These are phyloP conservation scores for Galeruca laticollis DNA, from an alignment of 2,888 invertebrate genomes.

Conservation along the genomic window DNA sequence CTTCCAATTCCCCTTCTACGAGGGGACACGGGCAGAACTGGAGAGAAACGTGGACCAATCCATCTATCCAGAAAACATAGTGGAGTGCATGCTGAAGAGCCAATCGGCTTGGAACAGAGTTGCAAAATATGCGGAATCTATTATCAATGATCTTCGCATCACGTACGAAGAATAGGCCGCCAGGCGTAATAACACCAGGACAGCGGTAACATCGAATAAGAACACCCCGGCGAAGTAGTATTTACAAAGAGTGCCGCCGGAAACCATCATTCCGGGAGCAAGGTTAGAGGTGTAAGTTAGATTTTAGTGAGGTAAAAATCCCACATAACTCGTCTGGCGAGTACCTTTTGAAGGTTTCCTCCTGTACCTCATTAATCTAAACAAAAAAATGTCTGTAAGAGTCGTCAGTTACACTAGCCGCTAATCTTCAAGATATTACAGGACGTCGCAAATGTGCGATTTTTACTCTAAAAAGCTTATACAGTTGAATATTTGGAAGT, in stretches of 20 bases:
- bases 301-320: no score
- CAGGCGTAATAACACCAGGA: no score
- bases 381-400: no score
- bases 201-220: background rate
- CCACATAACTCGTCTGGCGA: no score
- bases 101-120: background rate
- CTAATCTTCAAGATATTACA: no score
- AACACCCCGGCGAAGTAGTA: background rate
- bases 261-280: background rate
- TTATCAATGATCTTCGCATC: background rate
- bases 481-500: no score
- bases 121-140: background rate
- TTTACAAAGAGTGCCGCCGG: constrained; percentile 1
- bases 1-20: background rate
- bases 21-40: background rate
- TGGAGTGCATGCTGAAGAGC: no score
- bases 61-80: background rate
- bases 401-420: no score
- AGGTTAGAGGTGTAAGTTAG: no score
- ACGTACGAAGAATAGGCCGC: background rate
- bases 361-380: background rate
- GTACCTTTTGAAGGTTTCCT: no score
- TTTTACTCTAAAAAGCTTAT: no score
- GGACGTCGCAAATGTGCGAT: no score
- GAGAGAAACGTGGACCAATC: background rate